Percentiles rank a stretch among this genome's conserved stretches.
phyloP scores from a whole-genome alignment of 2,888 invertebrate genomes.

The Amaurobius ferox region DNA sequence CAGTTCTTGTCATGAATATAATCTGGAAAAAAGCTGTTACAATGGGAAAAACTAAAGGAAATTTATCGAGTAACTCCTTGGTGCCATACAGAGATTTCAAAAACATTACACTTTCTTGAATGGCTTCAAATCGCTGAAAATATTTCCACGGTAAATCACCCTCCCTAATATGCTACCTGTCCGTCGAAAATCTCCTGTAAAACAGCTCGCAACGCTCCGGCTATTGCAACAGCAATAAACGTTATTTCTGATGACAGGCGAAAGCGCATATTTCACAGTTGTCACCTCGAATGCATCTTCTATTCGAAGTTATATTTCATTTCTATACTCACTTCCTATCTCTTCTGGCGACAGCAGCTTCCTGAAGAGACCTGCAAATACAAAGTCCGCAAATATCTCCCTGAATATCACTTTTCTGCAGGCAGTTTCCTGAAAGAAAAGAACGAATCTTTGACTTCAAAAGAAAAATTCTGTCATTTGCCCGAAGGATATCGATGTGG shows the following conservation, averaged over 20 bases:
- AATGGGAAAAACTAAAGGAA: no score
- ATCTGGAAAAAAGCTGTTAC: no score
- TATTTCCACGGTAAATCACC: background rate
- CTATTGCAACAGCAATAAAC: background rate
- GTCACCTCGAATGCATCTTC: background rate
- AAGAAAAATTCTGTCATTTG: background rate
- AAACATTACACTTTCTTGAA: no score
- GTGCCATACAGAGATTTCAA: no score
- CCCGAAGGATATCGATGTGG: background rate
- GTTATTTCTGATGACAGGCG: background rate
- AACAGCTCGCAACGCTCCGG: conserved; percentile 4
- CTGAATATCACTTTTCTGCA: background rate
- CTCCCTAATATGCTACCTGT: no score
- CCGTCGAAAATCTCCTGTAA: background rate
- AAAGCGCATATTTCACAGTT: background rate
- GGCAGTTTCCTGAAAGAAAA: background rate
- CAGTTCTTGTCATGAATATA: no score
- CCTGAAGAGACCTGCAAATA: background rate
- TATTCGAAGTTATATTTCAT: background rate
- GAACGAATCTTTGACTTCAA: background rate
- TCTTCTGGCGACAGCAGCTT: background rate
- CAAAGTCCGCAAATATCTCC: no score
- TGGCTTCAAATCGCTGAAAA: background rate
- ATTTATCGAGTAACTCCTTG: no score
- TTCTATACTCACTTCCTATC: background rate